These are phyloP conservation scores for Craseonycteris thonglongyai DNA, from an alignment of 2,113 vertebrate genomes.

Conservation along the genomic window DNA sequence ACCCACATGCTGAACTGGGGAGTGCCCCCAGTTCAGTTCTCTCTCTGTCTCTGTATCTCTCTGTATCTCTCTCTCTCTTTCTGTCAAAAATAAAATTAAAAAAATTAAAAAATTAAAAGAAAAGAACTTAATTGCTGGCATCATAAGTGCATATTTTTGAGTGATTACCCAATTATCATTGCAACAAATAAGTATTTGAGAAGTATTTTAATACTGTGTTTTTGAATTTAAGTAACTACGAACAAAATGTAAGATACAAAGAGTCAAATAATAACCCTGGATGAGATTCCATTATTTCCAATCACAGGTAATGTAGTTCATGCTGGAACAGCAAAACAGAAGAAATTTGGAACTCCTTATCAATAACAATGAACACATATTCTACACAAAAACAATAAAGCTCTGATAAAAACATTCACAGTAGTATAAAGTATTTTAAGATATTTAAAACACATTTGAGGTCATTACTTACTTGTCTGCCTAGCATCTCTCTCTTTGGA, in stretches of 20 bases:
- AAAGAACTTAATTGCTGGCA: slow-evolving; percentile 2
- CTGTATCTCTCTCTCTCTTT: too few species aligned
- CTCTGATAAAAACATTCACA: not conserved
- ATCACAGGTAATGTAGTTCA: not conserved
- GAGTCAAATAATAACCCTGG: not conserved
- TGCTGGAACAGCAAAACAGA: not conserved
- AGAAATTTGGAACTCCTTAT: not conserved
- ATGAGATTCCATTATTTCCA: not conserved
- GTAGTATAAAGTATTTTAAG: not conserved
- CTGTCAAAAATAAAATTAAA: too few species aligned
- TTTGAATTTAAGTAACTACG: slow-evolving; percentile 20
- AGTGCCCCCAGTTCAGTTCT: too few species aligned
- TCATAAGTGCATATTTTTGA: slow-evolving; percentile 26
- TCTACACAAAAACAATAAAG: not conserved
- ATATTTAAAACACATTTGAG: not conserved
- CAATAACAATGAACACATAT: not conserved
- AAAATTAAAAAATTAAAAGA: too few species aligned
- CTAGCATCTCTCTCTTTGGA: not conserved
- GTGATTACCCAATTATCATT: not conserved
- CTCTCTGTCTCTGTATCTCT: too few species aligned
- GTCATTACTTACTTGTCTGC: not conserved
- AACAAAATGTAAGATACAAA: not conserved
- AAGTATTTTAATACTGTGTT: not conserved
- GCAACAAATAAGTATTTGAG: not conserved
- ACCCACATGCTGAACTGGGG: too few species aligned